Conservation (phyloP, 1,140 invertebrate genomes). For the Sipha flava region DNA sequence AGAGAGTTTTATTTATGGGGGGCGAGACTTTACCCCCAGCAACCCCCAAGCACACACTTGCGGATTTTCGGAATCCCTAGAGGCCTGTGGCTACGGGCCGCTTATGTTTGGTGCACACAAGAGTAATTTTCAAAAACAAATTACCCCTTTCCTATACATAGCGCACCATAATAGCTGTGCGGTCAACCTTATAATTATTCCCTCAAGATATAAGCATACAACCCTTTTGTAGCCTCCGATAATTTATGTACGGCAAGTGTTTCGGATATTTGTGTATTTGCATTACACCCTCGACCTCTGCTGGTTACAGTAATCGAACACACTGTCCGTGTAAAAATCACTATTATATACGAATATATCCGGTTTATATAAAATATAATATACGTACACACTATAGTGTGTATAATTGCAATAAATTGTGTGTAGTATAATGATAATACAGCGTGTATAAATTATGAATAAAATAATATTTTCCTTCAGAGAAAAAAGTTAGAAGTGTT, state of each 20-base stretch:
- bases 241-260: constrained; percentile 28
- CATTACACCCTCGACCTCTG: neutral
- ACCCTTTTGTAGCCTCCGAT: constrained; percentile 22
- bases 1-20: constrained; percentile 21
- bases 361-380: neutral
- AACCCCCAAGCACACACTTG: neutral
- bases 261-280: neutral
- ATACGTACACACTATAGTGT: too few species aligned
- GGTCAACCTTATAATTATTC: constrained; percentile 33
- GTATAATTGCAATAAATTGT: too few species aligned
- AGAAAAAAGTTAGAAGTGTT: too few species aligned
- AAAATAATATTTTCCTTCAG: too few species aligned
- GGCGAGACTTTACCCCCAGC: neutral
- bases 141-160: neutral
- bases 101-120: neutral
- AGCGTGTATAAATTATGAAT: too few species aligned
- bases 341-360: neutral
- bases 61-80: constrained; percentile 2
- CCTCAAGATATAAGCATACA: constrained; percentile 9
- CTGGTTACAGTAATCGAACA: neutral
- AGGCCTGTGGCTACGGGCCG: neutral
- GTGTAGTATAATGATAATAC: too few species aligned
- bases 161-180: constrained; percentile 13
- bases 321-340: constrained; percentile 1
- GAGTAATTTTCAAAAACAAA: constrained; percentile 31